Conservation (phyloP, 37 sponge, comb jelly and placozoan species). For the Axinella damicornis region DNA sequence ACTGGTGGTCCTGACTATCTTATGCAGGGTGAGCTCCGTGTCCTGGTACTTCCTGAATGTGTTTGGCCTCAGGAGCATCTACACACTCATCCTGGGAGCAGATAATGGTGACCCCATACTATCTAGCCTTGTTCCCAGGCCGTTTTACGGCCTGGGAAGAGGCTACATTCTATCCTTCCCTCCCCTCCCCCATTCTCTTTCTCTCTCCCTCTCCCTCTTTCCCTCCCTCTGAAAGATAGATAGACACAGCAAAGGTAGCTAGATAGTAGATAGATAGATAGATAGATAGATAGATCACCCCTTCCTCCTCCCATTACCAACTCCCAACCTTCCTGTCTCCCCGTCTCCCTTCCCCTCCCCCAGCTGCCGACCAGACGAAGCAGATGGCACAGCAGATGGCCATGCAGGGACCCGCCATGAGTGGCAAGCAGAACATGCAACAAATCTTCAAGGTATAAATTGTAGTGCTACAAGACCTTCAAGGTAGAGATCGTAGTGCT, state of each 20-base stretch:
- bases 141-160: too few relatives aligned
- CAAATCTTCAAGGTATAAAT: slow-evolving; percentile 69
- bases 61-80: slow-evolving; percentile 95
- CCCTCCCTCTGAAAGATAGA: background rate
- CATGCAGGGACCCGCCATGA: slow-evolving; percentile 58
- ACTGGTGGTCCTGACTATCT: too few relatives aligned
- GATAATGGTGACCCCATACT: slow-evolving; percentile 77
- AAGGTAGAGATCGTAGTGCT: too few relatives aligned
- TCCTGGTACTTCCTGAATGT: slow-evolving; percentile 98
- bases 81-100: slow-evolving; percentile 87
- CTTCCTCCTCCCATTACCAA: background rate
- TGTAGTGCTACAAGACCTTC: too few relatives aligned
- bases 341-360: background rate
- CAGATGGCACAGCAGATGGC: slow-evolving; percentile 86
- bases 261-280: background rate
- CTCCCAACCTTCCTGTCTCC: background rate
- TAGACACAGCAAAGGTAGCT: too few relatives aligned
- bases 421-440: slow-evolving; percentile 43
- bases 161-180: too few relatives aligned
- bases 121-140: too few relatives aligned
- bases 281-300: background rate
- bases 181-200: background rate
- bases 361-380: slow-evolving; percentile 81
- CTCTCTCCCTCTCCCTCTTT: background rate
- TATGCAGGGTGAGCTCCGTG: slow-evolving; percentile 93